Evolutionary conservation across 2,113 vertebrate species (phyloP).

Genomic region (Brevimyrus niger): DNA sequence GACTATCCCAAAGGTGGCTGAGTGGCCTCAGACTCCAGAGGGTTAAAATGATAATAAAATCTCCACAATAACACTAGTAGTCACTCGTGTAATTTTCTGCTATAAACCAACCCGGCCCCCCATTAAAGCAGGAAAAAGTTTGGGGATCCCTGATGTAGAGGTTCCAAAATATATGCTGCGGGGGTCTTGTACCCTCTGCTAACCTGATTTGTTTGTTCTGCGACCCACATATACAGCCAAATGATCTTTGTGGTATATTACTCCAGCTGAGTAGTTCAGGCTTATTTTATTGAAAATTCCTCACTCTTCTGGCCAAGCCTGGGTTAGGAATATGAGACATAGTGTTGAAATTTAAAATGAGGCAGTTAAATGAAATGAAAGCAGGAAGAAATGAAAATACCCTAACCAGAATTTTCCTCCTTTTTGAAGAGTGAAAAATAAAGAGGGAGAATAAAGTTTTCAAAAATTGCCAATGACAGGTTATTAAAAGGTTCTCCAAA

Average conservation of each 20-base stretch:
- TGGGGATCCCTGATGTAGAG: no score
- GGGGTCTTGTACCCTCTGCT: no score
- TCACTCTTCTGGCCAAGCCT: conserved; percentile 9
- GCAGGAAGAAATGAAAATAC: background rate
- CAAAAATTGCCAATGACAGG: conserved; percentile 1
- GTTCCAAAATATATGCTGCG: background rate
- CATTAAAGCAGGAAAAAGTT: no score
- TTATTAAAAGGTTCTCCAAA: conserved; percentile 19
- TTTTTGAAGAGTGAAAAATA: conserved; percentile 17
- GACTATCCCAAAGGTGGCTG: no score
- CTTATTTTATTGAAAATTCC: conserved; percentile 10
- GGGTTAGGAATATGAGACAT: conserved; percentile 1
- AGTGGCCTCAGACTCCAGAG: no score
- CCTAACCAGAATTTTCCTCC: conserved; percentile 7
- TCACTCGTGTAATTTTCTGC: no score
- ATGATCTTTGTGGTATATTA: background rate
- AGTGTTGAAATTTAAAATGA: conserved; percentile 16
- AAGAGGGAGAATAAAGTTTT: conserved; percentile 10
- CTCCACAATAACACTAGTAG: no score
- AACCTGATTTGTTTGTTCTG: background rate
- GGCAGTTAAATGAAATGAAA: background rate
- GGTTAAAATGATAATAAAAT: no score
- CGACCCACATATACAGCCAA: background rate
- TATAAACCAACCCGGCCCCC: no score
- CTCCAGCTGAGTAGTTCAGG: background rate